A percentile compares a stretch with the other conserved stretches of the same genome.
Conservation (phyloP, 1,140 invertebrate species). For the Drosophila asahinai region DNA sequence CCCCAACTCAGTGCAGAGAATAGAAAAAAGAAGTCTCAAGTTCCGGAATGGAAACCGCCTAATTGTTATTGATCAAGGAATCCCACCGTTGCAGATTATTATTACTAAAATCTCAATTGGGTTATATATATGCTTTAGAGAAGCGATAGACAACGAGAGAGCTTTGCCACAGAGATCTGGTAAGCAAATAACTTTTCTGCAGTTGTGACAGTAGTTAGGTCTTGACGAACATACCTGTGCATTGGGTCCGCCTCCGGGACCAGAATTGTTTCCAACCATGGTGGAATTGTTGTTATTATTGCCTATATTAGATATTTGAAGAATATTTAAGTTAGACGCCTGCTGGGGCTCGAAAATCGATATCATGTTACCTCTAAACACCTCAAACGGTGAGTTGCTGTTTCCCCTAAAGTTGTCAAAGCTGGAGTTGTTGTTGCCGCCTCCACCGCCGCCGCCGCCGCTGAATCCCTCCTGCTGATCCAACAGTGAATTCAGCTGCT, state of each 20-base stretch:
- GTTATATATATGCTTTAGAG: conserved; percentile 21
- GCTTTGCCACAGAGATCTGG: conserved; percentile 9
- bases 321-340: background rate
- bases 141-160: background rate
- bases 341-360: background rate
- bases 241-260: conserved; percentile 51
- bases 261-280: conserved; percentile 63
- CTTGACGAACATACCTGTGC: conserved; percentile 64
- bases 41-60: background rate
- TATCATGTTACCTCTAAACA: conserved; percentile 67
- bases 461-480: conserved; percentile 86
- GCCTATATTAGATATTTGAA: background rate
- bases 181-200: background rate
- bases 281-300: conserved; percentile 64
- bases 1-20: background rate
- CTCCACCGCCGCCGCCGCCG: conserved; percentile 40
- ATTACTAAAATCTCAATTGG: conserved; percentile 1
- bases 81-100: background rate
- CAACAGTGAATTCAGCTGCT: conserved; percentile 87
- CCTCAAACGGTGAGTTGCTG: conserved; percentile 77
- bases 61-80: background rate
- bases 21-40: background rate
- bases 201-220: conserved; percentile 5
- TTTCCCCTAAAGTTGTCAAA: conserved; percentile 78
- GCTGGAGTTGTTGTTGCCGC: conserved; percentile 50